A percentile compares a stretch with the other conserved stretches of the same genome.
phyloP scores from a whole-genome alignment of 2,113 vertebrate genomes.

The Bujurquina vittata region DNA sequence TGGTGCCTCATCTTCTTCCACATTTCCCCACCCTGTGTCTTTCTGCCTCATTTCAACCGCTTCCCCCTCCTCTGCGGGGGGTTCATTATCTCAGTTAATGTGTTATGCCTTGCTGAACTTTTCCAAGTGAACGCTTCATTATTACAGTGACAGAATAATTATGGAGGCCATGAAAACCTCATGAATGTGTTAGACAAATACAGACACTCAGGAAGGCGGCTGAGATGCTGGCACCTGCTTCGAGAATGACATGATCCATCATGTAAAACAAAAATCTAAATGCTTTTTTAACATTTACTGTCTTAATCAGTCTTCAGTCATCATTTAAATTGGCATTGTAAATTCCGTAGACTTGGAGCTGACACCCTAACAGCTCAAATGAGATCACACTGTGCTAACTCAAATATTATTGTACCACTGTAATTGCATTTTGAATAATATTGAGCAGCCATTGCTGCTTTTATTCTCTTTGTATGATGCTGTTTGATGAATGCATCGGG shows the following conservation, averaged over 20 bases:
- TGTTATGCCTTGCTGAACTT: constrained; percentile 59
- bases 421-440: constrained; percentile 9
- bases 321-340: background rate
- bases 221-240: constrained; percentile 51
- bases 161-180: constrained; percentile 35
- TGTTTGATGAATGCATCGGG: constrained; percentile 8
- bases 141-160: constrained; percentile 65
- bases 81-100: constrained; percentile 68
- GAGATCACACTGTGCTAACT: constrained; percentile 9
- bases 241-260: background rate
- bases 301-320: constrained; percentile 19
- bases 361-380: constrained; percentile 8
- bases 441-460: background rate
- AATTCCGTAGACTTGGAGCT: background rate
- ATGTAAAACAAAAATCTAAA: constrained; percentile 2
- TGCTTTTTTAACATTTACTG: constrained; percentile 32
- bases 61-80: constrained; percentile 35
- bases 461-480: background rate
- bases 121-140: constrained; percentile 51
- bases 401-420: background rate
- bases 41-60: constrained; percentile 27
- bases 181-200: constrained; percentile 46
- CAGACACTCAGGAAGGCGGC: background rate
- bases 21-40: background rate
- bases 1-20: background rate